These are phyloP conservation scores for Pangasianodon hypophthalmus DNA, from an alignment of 2,113 vertebrate species.

Conservation along the genomic window DNA sequence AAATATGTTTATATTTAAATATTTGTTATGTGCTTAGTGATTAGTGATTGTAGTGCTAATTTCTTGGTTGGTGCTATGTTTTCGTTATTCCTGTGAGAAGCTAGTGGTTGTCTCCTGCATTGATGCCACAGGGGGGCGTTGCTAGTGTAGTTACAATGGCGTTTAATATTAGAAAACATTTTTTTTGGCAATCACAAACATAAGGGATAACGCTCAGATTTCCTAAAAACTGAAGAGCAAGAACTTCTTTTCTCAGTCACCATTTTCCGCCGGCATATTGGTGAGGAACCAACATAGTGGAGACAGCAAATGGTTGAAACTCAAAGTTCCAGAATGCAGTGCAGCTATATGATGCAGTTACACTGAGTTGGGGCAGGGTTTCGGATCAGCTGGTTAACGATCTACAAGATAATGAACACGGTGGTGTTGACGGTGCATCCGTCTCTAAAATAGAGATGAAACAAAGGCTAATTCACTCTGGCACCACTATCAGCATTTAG, in stretches of 20 bases:
- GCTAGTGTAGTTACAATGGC: not conserved
- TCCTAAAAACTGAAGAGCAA: not conserved
- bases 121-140: not conserved
- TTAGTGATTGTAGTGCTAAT: not conserved
- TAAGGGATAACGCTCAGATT: not conserved
- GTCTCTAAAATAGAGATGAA: no score
- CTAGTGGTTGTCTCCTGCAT: not conserved
- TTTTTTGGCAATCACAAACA: not conserved
- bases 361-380: no score
- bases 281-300: not conserved
- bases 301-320: not conserved
- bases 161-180: not conserved
- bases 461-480: no score
- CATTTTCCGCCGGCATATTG: not conserved
- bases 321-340: not conserved
- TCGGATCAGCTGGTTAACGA: no score
- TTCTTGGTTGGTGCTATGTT: not conserved
- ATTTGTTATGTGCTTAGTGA: not conserved
- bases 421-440: no score
- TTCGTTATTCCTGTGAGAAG: not conserved
- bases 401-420: not conserved
- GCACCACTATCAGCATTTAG: no score
- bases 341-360: not conserved
- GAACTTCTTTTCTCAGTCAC: not conserved
- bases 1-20: not conserved